Evolutionary conservation across 64 coral and sea anemone genomes (phyloP), one percentile per base, ranked within the genome.

Genomic region (Catalaphyllia jardinei): DNA sequence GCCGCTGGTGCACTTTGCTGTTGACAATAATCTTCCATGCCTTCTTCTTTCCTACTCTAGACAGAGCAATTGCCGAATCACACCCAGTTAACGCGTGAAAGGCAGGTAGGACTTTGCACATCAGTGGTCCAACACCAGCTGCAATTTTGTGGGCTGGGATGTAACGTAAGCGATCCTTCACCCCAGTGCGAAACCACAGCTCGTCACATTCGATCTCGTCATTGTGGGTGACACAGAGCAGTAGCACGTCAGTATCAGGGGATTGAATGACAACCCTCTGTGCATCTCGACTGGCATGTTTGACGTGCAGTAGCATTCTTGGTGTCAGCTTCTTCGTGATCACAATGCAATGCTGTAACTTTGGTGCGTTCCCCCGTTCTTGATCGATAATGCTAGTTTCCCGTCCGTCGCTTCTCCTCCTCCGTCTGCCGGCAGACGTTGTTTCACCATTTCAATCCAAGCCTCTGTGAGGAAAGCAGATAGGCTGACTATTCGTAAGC

Each of bases 201-300:
- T 90, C 88, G 16, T 29, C 50, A 39, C 62, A 72, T 52, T 42
- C 77, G 75, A 90, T 80, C 55, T 52, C 28, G 30, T 10, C 29
- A 60, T 29, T 82, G 67, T 90, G 78, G 16, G 77, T 52, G 30
- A 82, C 63, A 82, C 63, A 51, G 8, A 90, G 65, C 17, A 82
- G 38, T 24, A 72, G 77, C n/a, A 90, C 78, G 38, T 90, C 77
- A 50, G 88, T 90, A 50, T 90, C 88, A 38, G 88, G 88, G 31
- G 88, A 90, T 25, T 80, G 46, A 8, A 73, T 74, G 14, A 73
- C 14, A 13, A 82, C 52, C 71, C 80, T 76, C 63, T 80, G 61
- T 13, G 61, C 20, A 28, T 31, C 61, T 25, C 12, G 28, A 55
- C n/a, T 22, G n/a, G 88, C 78, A 19, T 82, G 78, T 42, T 82